Conservation (phyloP, 1,140 invertebrate genomes). For the Drosophila trapezifrons region DNA sequence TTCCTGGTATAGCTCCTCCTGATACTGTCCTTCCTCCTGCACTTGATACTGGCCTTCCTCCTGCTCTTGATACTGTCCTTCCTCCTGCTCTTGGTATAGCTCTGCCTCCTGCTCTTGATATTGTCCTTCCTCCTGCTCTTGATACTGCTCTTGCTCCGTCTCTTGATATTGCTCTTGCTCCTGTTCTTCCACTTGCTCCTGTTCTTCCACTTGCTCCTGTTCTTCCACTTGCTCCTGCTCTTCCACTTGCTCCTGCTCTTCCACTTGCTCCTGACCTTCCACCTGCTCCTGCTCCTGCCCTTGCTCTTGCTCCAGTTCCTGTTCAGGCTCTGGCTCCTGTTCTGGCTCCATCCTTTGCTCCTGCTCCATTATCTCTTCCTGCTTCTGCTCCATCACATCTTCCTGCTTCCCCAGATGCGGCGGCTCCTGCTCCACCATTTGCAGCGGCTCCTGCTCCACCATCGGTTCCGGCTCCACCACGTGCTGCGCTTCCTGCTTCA, state of each 20-base stretch:
- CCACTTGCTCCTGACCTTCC: too few relatives aligned
- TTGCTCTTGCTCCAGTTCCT: neutral
- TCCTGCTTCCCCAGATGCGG: neutral
- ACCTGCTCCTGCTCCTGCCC: neutral
- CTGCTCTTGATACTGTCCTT: neutral
- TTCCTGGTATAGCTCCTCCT: too few relatives aligned
- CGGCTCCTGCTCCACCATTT: neutral
- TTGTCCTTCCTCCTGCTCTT: neutral
- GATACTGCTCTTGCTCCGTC: constrained; percentile 4
- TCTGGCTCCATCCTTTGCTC: constrained; percentile 1
- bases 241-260: neutral
- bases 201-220: constrained; percentile 9
- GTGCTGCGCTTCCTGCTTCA: neutral
- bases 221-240: neutral
- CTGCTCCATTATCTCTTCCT: neutral
- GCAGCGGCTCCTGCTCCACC: neutral
- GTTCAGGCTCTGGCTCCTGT: neutral
- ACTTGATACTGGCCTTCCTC: neutral
- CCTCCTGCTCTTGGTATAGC: neutral
- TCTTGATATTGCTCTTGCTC: neutral
- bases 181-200: neutral
- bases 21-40: constrained; percentile 3
- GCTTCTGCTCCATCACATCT: constrained; percentile 9
- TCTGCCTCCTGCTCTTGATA: neutral
- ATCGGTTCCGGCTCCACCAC: neutral